phyloP scores from a whole-genome alignment of 2,113 vertebrate genomes.

The Sprattus sprattus region DNA sequence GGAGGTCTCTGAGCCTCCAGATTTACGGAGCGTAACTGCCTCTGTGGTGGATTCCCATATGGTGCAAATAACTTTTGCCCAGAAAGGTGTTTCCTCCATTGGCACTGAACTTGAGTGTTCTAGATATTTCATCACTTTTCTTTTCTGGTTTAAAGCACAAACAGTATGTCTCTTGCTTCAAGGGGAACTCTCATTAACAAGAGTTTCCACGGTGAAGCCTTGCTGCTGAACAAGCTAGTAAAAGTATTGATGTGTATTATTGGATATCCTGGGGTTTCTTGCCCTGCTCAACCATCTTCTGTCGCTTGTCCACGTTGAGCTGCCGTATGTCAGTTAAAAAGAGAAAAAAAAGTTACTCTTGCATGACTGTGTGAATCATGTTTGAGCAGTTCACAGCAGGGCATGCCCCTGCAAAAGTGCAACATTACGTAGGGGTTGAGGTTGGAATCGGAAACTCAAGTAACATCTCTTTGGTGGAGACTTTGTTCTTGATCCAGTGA shows the following conservation, averaged over 20 bases:
- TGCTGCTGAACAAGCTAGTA: neutral
- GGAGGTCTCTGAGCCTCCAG: neutral
- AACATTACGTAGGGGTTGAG: neutral
- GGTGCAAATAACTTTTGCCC: conserved; percentile 14
- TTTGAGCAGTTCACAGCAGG: neutral
- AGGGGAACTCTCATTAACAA: neutral
- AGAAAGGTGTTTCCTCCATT: neutral
- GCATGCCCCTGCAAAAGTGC: neutral
- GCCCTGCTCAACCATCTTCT: neutral
- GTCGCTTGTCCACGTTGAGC: neutral
- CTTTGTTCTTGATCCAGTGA: neutral
- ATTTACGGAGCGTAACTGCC: conserved; percentile 27
- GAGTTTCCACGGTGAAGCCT: neutral
- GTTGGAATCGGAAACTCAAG: neutral
- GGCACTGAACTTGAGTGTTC: neutral
- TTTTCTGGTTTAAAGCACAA: neutral
- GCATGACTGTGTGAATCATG: neutral
- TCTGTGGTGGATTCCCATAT: conserved; percentile 1
- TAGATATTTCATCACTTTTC: neutral
- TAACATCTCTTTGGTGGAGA: neutral
- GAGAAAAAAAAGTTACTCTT: neutral
- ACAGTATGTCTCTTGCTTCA: neutral
- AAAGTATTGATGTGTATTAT: neutral
- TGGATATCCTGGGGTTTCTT: neutral
- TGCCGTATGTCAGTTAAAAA: neutral